These are phyloP conservation scores for Coregonus ussuriensis DNA, from an alignment of 2,797 vertebrate species.

Conservation along the genomic window DNA sequence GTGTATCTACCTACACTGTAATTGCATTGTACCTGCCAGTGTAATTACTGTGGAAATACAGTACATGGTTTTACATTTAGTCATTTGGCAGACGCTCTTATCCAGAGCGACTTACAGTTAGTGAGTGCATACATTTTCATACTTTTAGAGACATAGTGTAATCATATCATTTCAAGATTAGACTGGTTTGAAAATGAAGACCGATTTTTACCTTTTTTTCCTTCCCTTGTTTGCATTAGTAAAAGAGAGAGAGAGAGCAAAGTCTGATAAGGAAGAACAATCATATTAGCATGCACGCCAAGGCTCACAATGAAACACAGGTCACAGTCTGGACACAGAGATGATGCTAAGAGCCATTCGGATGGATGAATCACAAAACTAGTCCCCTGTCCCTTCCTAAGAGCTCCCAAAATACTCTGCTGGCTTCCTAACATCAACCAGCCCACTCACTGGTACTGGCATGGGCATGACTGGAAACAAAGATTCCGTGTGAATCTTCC, in stretches of 20 bases:
- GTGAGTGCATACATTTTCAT: too few species aligned
- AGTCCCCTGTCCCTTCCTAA: background rate
- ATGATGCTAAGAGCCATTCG: background rate
- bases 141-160: too few species aligned
- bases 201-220: conserved; percentile 65
- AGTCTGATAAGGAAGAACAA: conserved; percentile 25
- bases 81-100: too few species aligned
- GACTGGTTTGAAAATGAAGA: background rate
- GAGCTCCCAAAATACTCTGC: background rate
- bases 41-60: too few species aligned
- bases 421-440: background rate
- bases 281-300: background rate
- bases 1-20: too few species aligned
- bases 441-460: background rate
- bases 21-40: too few species aligned
- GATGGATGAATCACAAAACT: background rate
- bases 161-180: background rate
- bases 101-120: too few species aligned
- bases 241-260: conserved; percentile 29
- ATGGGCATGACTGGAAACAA: conserved; percentile 43
- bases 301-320: too few species aligned
- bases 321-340: background rate
- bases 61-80: too few species aligned
- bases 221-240: conserved; percentile 58
- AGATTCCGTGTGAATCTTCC: conserved; percentile 1